phyloP scores from a whole-genome alignment of 2,797 vertebrate genomes.

The Myoxocephalus aenaeus region DNA sequence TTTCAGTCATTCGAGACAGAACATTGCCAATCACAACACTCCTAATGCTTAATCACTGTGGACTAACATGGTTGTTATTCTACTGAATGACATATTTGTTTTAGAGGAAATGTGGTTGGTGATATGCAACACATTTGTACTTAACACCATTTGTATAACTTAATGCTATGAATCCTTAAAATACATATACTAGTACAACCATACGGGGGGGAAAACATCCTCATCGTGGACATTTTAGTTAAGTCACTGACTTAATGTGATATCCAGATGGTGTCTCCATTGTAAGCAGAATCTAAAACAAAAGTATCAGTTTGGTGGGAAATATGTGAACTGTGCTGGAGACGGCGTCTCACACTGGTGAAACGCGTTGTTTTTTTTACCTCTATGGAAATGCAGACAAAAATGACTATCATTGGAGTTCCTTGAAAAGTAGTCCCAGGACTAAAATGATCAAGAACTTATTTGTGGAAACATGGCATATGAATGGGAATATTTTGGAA shows the following conservation, averaged over 20 bases:
- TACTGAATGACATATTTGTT: constrained; percentile 9
- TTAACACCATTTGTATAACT: neutral
- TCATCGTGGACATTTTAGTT: constrained; percentile 24
- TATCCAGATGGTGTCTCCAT: constrained; percentile 20
- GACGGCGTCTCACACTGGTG: constrained; percentile 22
- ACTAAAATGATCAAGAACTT: neutral
- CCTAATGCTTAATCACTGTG: constrained; percentile 33
- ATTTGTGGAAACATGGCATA: neutral
- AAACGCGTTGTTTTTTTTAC: constrained; percentile 33
- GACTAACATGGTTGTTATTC: constrained; percentile 8
- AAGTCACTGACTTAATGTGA: constrained; percentile 27
- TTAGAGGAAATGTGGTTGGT: constrained; percentile 16
- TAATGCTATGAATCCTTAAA: constrained; percentile 12
- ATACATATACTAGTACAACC: neutral
- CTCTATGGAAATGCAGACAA: neutral
- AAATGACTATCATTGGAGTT: neutral
- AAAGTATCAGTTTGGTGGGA: constrained; percentile 17
- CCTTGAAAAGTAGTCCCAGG: neutral
- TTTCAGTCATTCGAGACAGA: constrained; percentile 37
- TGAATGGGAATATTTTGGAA: constrained; percentile 14
- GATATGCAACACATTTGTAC: constrained; percentile 19
- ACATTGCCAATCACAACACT: constrained; percentile 52
- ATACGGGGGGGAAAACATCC: constrained; percentile 25
- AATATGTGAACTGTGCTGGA: constrained; percentile 16
- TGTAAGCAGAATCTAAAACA: constrained; percentile 35